Base-by-base conservation (phyloP, 1,140 invertebrate genomes). In the Druon quercuslanigerum region DNA sequence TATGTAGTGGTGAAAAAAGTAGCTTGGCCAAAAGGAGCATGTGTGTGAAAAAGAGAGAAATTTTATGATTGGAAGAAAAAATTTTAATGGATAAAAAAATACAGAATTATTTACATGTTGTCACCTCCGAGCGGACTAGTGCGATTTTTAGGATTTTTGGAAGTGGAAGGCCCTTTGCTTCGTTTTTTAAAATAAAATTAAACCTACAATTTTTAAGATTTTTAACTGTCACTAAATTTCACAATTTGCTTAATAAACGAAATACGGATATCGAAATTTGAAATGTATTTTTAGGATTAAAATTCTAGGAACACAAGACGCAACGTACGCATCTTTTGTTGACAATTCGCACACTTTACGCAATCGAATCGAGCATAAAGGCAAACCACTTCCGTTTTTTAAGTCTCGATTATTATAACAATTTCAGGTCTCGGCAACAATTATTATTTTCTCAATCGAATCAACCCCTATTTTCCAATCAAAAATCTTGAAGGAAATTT, bases 101-200 rank as follows among this genome's bases (percentile, higher is more conserved):
- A 73, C 75, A 82, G 40, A 75, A 72, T 74, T 51, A 57, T 77
- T 77, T 79, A 40, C 51, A 70, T 73, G 81, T 79, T 84, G 81
- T 77, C 77, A 84, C 82, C 85, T 82, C 80, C 77, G 83, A 87
- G 82, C 84, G 79, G 81, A 87, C 79, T 84, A 81, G 83, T 84
- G 84, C 83, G 84, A 88, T 85, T 88, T 87, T 87, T 83, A 73
- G 72, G 79, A 77, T 60, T 66, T 66, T 33, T 66, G 16, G 14
- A 66, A 16, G 40, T 46, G 16, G 20, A 66, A 66, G 14, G 60
- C 60, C 60, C 60, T 33, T 66, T 54, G 9, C 19, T 54, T 66
- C 40, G 16, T 40, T 66, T 66, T 7, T 40, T 14, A n/a, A 8
- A 66, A n/a, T 16, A 33, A 20, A 17, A 56, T 56, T 9, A 14